phyloP scores from a whole-genome alignment of 92 coral and sea anemone genomes.

The Porites divaricata region DNA sequence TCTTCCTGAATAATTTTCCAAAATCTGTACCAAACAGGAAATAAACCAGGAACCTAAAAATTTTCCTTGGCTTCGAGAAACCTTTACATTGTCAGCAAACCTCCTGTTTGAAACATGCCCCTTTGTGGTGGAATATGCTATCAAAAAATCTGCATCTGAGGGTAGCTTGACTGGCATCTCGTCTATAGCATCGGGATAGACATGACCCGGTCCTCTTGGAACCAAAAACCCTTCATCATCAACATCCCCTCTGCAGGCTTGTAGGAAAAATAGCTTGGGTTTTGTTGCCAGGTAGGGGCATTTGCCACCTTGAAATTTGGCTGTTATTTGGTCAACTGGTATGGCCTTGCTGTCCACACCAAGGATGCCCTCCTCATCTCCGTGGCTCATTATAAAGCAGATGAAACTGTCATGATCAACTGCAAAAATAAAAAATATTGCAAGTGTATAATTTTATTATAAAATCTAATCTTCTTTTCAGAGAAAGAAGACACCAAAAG shows the following conservation, averaged over 20 bases:
- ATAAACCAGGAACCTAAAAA: constrained; percentile 94
- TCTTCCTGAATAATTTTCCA: constrained; percentile 54
- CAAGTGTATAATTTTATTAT: background rate
- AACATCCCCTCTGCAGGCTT: constrained; percentile 88
- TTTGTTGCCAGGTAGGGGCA: constrained; percentile 82
- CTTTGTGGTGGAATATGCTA: constrained; percentile 89
- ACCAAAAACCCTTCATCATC: constrained; percentile 68
- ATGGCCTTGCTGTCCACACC: constrained; percentile 59
- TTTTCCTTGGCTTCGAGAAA: constrained; percentile 6
- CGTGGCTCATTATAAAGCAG: constrained; percentile 93
- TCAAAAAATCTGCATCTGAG: constrained; percentile 84
- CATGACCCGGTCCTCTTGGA: constrained; percentile 29
- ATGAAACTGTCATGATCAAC: constrained; percentile 85
- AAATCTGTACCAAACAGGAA: constrained; percentile 71
- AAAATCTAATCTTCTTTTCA: too few species aligned
- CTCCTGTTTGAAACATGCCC: constrained; percentile 72
- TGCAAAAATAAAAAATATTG: constrained; percentile 6
- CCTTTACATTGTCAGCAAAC: constrained; percentile 26
- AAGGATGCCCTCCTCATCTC: constrained; percentile 73
- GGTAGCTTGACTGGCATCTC: constrained; percentile 87
- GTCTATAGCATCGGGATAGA: constrained; percentile 36
- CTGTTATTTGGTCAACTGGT: constrained; percentile 81
- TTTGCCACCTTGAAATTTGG: constrained; percentile 69
- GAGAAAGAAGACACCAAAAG: too few species aligned
- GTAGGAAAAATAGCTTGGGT: constrained; percentile 94